Conservation (phyloP, 1,140 invertebrate species). For the Cyclina sinensis region DNA sequence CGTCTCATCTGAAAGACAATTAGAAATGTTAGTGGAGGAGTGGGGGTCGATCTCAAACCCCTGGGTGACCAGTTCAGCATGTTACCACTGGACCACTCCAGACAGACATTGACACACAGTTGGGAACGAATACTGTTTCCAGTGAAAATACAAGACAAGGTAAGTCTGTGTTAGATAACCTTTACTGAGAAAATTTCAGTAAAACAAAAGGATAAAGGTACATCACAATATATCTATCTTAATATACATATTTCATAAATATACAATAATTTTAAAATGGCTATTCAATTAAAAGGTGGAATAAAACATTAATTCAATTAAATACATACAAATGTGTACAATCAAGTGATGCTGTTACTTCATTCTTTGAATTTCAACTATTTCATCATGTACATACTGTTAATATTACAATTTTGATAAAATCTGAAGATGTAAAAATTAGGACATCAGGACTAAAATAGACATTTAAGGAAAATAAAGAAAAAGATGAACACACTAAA, state of each 20-base stretch:
- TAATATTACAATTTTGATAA: background rate
- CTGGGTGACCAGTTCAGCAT: too few species aligned
- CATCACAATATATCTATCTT: slow-evolving; percentile 46
- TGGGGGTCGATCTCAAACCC: too few species aligned
- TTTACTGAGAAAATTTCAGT: slow-evolving; percentile 26
- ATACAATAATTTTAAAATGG: slow-evolving; percentile 18
- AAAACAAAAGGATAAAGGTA: slow-evolving; percentile 34
- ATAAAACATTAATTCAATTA: background rate
- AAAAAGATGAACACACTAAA: background rate
- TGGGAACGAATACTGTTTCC: too few species aligned
- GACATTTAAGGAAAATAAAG: too few species aligned
- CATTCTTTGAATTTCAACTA: slow-evolving; percentile 24
- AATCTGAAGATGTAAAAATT: background rate
- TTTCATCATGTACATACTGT: slow-evolving; percentile 8
- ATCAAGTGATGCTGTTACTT: background rate
- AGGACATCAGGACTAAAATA: too few species aligned
- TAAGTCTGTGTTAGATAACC: background rate
- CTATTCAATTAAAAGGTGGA: background rate
- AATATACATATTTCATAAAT: slow-evolving; percentile 38
- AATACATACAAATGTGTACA: background rate
- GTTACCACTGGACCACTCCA: too few species aligned
- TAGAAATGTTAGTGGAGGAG: too few species aligned
- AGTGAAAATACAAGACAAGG: background rate
- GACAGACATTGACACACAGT: too few species aligned
- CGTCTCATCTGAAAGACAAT: too few species aligned